These are phyloP conservation scores for Illadopsis cleaveri DNA, from an alignment of 2,113 vertebrate genomes.

Conservation along the genomic window DNA sequence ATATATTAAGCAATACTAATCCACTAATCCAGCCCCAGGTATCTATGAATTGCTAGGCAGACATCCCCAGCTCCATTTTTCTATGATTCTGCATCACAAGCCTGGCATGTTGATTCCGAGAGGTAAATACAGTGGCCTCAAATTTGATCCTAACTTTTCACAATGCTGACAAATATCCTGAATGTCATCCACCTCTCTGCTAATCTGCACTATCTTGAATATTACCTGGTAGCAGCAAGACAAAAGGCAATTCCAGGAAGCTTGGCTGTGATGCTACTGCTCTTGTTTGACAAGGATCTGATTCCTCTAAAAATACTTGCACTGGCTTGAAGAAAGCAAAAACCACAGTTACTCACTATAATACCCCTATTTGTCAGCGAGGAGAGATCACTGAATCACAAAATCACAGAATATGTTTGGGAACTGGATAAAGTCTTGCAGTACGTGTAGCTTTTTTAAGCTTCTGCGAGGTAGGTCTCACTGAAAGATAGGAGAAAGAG, in stretches of 20 bases:
- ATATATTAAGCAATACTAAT: constrained; percentile 26
- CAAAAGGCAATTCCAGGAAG: not conserved
- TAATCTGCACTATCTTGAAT: not conserved
- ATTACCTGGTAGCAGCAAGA: not conserved
- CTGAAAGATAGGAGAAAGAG: not conserved
- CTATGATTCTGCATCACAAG: not conserved
- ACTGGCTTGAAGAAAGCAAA: not conserved
- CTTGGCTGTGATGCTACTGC: not conserved
- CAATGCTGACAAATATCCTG: not conserved
- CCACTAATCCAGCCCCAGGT: not conserved
- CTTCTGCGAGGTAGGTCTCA: not conserved
- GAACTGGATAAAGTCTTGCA: not conserved
- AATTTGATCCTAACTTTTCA: not conserved
- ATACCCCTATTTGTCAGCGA: not conserved
- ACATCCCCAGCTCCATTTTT: not conserved
- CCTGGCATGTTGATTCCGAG: not conserved
- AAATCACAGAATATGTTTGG: not conserved
- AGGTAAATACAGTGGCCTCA: not conserved
- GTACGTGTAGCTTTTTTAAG: not conserved
- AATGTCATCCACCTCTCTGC: not conserved
- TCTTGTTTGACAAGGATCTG: not conserved
- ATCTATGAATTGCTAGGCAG: not conserved
- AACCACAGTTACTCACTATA: not conserved
- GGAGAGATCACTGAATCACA: not conserved
- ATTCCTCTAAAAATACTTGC: not conserved